phyloP scores from a whole-genome alignment of 2,888 invertebrate species.

The Physocephala rufipes region DNA sequence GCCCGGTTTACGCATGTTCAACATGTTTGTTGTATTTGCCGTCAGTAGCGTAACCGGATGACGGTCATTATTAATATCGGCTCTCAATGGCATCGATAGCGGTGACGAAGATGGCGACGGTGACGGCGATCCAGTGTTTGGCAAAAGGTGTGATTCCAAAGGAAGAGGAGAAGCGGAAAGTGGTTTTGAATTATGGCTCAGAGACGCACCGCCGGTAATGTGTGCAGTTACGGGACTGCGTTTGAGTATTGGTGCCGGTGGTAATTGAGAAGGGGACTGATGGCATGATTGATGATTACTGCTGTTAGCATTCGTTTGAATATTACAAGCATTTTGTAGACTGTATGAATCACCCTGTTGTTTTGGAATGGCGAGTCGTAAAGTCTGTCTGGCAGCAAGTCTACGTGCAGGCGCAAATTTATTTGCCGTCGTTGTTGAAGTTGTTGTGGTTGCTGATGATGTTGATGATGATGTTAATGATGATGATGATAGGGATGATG shows the following conservation, averaged over 20 bases:
- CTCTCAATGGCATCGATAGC: background rate
- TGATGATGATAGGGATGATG: constrained; percentile 28
- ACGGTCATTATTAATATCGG: constrained; percentile 35
- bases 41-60: constrained; percentile 32
- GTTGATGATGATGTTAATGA: constrained; percentile 37
- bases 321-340: constrained; percentile 36
- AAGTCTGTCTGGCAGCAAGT: constrained; percentile 63
- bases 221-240: constrained; percentile 41
- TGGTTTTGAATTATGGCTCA: constrained; percentile 41
- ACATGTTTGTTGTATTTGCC: constrained; percentile 47
- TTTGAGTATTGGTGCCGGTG: constrained; percentile 57
- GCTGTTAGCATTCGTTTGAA: constrained; percentile 30
- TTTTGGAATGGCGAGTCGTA: constrained; percentile 64
- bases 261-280: constrained; percentile 59
- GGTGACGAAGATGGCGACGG: constrained; percentile 24
- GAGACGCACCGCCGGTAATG: constrained; percentile 1
- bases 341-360: constrained; percentile 56
- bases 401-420: constrained; percentile 65
- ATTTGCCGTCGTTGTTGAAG: constrained; percentile 47
- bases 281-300: constrained; percentile 35
- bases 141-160: constrained; percentile 56
- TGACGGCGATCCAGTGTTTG: constrained; percentile 48
- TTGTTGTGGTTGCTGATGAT: constrained; percentile 32
- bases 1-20: constrained; percentile 59
- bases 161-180: constrained; percentile 60